Evolutionary conservation across 2,888 invertebrate species (phyloP).

Genomic region (Tuta absoluta): DNA sequence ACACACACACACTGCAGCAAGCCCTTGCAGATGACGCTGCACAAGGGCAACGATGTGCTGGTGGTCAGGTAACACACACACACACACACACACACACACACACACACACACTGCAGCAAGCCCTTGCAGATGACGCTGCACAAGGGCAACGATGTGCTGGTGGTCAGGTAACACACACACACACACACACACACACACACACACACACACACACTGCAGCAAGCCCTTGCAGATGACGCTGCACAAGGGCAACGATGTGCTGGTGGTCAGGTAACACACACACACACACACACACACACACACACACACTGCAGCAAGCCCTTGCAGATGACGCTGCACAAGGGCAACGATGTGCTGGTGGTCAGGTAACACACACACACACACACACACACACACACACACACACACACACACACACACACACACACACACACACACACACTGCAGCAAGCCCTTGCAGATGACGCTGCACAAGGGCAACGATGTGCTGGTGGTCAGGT

Average conservation of each 20-base stretch:
- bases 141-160: constrained; percentile 84
- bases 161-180: too few species aligned
- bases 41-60: constrained; percentile 84
- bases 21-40: constrained; percentile 84
- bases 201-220: too few species aligned
- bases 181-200: too few species aligned
- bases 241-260: constrained; percentile 83
- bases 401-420: too few species aligned
- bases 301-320: too few species aligned
- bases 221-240: constrained; percentile 83
- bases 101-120: too few species aligned
- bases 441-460: constrained; percentile 67
- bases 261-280: constrained; percentile 86
- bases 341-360: constrained; percentile 85
- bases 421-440: too few species aligned
- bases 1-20: constrained; percentile 53
- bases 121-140: constrained; percentile 84
- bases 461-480: constrained; percentile 84
- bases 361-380: too few species aligned
- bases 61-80: constrained; percentile 84
- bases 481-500: constrained; percentile 84
- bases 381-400: too few species aligned
- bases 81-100: too few species aligned
- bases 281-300: too few species aligned
- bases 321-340: constrained; percentile 85